Evolutionary conservation across 2,113 vertebrate species (phyloP).

Genomic region (Raja brachyura): DNA sequence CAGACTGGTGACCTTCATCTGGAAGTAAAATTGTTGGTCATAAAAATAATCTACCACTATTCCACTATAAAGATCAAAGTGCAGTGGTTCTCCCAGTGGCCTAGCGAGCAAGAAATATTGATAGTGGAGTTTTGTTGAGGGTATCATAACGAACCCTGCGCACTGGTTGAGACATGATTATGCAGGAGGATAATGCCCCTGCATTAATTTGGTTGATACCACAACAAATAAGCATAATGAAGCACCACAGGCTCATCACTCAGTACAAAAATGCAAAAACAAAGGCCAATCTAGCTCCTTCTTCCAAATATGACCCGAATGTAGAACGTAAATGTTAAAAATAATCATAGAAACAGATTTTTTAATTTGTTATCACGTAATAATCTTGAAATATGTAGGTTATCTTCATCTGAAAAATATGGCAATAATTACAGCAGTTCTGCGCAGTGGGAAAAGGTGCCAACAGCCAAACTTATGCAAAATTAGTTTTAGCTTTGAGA

Average conservation of each 20-base stretch:
- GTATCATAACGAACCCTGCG: not conserved
- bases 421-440: not conserved
- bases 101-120: not conserved
- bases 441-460: not conserved
- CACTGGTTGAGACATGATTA: not conserved
- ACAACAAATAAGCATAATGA: not conserved
- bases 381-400: not conserved
- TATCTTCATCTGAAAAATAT: not conserved
- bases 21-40: slow-evolving; percentile 40
- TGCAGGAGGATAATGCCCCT: not conserved
- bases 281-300: not conserved
- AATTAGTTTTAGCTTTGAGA: not conserved
- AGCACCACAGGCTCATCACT: not conserved
- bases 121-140: not conserved
- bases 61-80: not conserved
- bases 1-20: slow-evolving; percentile 61
- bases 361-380: not conserved
- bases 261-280: not conserved
- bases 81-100: not conserved
- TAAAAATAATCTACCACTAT: slow-evolving; percentile 12
- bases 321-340: not conserved
- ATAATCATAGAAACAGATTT: too few species aligned
- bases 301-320: not conserved
- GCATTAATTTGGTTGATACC: not conserved
- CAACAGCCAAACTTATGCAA: not conserved